These are phyloP conservation scores for Tiliqua scincoides DNA, from an alignment of 2,113 vertebrate species.

Conservation along the genomic window DNA sequence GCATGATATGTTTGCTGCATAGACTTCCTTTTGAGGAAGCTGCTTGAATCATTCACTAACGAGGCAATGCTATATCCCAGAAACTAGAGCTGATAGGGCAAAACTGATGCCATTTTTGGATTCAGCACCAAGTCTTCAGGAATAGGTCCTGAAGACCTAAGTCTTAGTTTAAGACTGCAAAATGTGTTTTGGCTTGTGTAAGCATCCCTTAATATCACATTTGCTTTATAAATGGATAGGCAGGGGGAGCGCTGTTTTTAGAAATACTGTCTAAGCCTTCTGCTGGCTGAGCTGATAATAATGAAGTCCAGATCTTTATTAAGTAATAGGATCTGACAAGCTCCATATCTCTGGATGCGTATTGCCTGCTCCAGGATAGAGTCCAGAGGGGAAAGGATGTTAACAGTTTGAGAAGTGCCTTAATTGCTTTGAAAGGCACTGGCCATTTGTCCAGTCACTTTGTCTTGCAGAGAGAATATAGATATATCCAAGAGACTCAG, in stretches of 20 bases:
- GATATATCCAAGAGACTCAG: neutral
- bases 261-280: neutral
- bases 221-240: neutral
- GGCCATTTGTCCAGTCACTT: neutral
- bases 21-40: no score
- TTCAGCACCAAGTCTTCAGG: no score
- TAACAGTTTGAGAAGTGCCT: neutral
- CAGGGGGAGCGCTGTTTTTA: no score
- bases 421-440: neutral
- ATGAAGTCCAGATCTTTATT: neutral
- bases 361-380: neutral
- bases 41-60: no score
- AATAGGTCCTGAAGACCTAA: no score
- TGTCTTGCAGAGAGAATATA: neutral
- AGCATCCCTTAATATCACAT: neutral
- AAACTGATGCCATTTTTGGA: no score
- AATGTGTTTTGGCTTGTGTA: neutral
- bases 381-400: neutral
- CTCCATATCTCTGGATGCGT: rapidly evolving
- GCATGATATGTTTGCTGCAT: no score
- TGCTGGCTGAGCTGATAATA: neutral
- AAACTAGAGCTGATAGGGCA: no score
- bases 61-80: no score
- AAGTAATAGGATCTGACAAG: neutral
- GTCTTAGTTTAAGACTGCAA: no score